Evolutionary conservation across 2,888 invertebrate genomes (phyloP), one percentile per base, ranked within the genome.

Genomic region (Napeogenes sylphis): DNA sequence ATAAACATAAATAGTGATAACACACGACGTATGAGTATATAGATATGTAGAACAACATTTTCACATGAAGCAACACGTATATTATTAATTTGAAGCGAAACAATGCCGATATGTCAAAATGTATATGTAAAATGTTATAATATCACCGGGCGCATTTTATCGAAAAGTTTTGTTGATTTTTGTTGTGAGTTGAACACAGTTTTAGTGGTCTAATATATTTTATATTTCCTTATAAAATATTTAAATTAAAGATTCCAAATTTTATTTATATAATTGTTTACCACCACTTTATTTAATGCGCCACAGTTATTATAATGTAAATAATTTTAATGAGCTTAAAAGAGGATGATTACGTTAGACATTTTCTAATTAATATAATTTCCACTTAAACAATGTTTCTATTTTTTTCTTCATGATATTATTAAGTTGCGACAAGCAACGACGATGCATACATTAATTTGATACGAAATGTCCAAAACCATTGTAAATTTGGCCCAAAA

Each of bases 31-130:
- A 53, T 45, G 56, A 59, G 57, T 53, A 64, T 55, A 67, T 53
- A 70, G 67, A 78, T 71, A 75, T 76, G 77, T 72, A 72, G 74
- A 75, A 76, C 75, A 70, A 70, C 72, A 73, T 73, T 67, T 75
- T 68, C 69, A 78, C 78, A 73, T 73, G 51, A 78, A 71, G 81
- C 81, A 81, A 83, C 79, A 81, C 75, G 78, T 51, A 81, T 75
- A 75, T 80, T 68, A 81, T 75, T 79, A 73, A 79, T 81, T 77
- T 78, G 80, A 87, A 87, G 87, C 85, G 79, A 84, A 87, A 88
- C 87, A 87, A 87, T 82, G 85, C 82, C 69, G 83, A 86, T 89
- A 89, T 88, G 89, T 90, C 67, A 76, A 79, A 77, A 81, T 79
- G 80, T 85, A 85, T 75, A 79, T 61, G 63, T 62, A 21, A 21